A percentile compares a stretch with the other conserved stretches of the same genome.
phyloP scores from a whole-genome alignment of 2,888 invertebrate species.

The Orchestes rusci region DNA sequence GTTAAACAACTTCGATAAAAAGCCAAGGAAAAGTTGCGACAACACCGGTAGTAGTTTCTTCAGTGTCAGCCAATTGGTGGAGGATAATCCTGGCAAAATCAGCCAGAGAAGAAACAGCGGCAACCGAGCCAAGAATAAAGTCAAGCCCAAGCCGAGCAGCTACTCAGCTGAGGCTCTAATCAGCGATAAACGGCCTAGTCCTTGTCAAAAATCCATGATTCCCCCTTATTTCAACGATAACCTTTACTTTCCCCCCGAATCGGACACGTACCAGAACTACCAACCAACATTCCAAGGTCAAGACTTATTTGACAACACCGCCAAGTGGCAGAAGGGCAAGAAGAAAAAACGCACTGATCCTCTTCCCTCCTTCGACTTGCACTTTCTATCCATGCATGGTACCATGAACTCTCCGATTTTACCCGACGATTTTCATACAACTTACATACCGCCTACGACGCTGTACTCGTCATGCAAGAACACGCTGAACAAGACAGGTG shows the following conservation, averaged over 20 bases:
- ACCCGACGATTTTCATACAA: conserved; percentile 42
- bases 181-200: conserved; percentile 32
- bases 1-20: conserved; percentile 36
- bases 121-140: conserved; percentile 28
- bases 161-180: conserved; percentile 44
- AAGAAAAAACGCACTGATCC: conserved; percentile 30
- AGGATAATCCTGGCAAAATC: conserved; percentile 30
- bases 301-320: not conserved
- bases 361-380: conserved; percentile 38
- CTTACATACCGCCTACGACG: conserved; percentile 39
- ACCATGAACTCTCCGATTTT: conserved; percentile 42
- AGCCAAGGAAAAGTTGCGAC: conserved; percentile 26
- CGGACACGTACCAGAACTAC: not conserved
- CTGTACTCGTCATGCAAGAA: conserved; percentile 42
- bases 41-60: conserved; percentile 43
- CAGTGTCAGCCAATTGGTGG: conserved; percentile 57
- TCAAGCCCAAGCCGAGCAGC: conserved; percentile 30
- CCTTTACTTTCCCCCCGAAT: not conserved
- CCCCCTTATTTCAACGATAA: not conserved
- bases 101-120: conserved; percentile 36
- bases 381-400: conserved; percentile 41
- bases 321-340: conserved; percentile 33
- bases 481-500: conserved; percentile 38
- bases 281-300: not conserved
- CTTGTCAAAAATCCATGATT: conserved; percentile 24